Conservation (phyloP, 2,113 vertebrate species). For the Camelus bactrianus region DNA sequence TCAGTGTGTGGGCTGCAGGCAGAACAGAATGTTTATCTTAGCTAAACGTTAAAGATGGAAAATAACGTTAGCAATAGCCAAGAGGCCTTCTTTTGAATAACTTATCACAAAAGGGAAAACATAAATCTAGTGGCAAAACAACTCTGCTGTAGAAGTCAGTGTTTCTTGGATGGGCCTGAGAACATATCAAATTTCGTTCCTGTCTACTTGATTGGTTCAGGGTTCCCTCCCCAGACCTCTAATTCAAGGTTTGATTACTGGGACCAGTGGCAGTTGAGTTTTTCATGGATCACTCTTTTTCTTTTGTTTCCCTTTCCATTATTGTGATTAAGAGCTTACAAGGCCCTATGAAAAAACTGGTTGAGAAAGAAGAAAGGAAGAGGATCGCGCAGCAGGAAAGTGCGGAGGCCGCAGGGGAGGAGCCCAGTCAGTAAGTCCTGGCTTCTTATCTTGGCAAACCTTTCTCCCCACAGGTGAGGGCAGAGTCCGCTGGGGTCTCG, state of each 20-base stretch:
- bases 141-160: slow-evolving; percentile 16
- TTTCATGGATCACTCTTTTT: not conserved
- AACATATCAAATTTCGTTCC: not conserved
- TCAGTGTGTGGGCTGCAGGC: slow-evolving; percentile 64
- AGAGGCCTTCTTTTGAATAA: slow-evolving; percentile 56
- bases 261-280: not conserved
- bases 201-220: not conserved
- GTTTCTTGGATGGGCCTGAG: not conserved
- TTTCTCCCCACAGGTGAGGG: not conserved
- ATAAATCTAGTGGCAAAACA: slow-evolving; percentile 44
- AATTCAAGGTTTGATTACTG: not conserved
- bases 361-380: slow-evolving; percentile 89
- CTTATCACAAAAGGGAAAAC: slow-evolving; percentile 53
- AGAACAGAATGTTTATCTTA: slow-evolving; percentile 71
- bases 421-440: slow-evolving; percentile 90
- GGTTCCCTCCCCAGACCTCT: not conserved
- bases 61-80: slow-evolving; percentile 62
- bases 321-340: slow-evolving; percentile 88
- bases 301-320: slow-evolving; percentile 19
- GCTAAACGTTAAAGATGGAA: slow-evolving; percentile 65
- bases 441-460: no score
- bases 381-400: slow-evolving; percentile 79
- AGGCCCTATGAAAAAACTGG: slow-evolving; percentile 90
- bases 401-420: slow-evolving; percentile 71
- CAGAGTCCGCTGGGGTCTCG: not conserved